Evolutionary conservation across 2,888 invertebrate species (phyloP), one percentile per base, ranked within the genome.

Genomic region (Morinoia aosen): DNA sequence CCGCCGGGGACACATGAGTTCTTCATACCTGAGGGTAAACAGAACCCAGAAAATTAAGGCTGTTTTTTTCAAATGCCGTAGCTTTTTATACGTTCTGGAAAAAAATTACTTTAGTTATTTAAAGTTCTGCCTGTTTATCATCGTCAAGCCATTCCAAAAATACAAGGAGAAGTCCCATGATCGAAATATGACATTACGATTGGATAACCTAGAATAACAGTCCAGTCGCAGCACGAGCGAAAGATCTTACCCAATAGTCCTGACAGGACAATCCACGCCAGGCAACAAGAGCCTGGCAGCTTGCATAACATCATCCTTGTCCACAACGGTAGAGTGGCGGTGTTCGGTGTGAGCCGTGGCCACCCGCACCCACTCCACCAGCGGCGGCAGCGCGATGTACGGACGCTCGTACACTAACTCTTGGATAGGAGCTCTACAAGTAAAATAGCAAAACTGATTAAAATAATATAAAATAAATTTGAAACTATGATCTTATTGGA

Each of bases 321-420:
- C 99, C 95, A 98, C 98, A 96, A 98, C 98, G 57, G 98, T 98
- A 3, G 98, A 98, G 96, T 98, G 98, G 14, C 98, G 98, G 96
- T 97, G 97, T 96, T 98, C 98, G 0, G 98, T 98, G 97, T 99
- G 98, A 4, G 99, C 98, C 0, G 98, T 98, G 11, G 98, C 98
- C 0, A 98, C 98, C 33, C 99, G 98, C 96, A 99, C 97, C 99
- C 99, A 99, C 97, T 99, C 99, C n/a, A 98, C 98, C 96, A 99
- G 97, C 25, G 99, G 99, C 0, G 99, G 99, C 96, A 99, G 97
- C 0, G 99, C 99, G 25, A 98, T 98, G 97, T 98, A 99, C 0
- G 99, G 98, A 95, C 99, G 98, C 97, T 98, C 98, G 96, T 98
- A 98, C 97, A 98, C 98, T 96, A 99, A 97, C 97, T 98, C 98